Conservation (phyloP, 2,888 invertebrate species). For the Perizoma affinitatum region DNA sequence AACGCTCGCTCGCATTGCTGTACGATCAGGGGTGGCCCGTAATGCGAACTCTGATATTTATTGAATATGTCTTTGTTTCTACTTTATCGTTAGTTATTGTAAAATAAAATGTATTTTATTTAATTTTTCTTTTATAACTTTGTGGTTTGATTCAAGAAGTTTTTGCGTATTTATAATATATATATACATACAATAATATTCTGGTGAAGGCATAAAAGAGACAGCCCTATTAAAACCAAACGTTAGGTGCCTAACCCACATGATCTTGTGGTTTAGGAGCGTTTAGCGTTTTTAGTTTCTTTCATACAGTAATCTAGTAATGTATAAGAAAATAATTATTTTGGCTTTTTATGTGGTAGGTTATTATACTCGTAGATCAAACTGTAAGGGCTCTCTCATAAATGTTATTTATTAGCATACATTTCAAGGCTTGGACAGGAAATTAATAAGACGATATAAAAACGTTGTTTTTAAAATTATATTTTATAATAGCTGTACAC, state of each 20-base stretch:
- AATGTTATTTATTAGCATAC: too few species aligned
- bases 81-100: not conserved
- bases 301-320: too few species aligned
- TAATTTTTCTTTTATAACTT: not conserved
- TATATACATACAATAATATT: slow-evolving; percentile 8
- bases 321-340: too few species aligned
- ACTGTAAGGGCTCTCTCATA: too few species aligned
- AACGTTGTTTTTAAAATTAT: too few species aligned
- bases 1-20: slow-evolving; percentile 43
- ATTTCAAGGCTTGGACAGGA: too few species aligned
- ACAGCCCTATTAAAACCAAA: slow-evolving; percentile 35
- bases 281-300: slow-evolving; percentile 23
- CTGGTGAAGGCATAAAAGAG: slow-evolving; percentile 27
- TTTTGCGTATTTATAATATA: too few species aligned
- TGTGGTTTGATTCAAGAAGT: too few species aligned
- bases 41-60: slow-evolving; percentile 41
- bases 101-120: slow-evolving; percentile 6
- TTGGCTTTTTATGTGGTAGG: too few species aligned
- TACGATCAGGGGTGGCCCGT: slow-evolving; percentile 38
- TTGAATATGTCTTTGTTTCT: slow-evolving; percentile 23
- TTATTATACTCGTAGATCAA: too few species aligned
- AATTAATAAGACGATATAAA: too few species aligned
- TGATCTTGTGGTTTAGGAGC: slow-evolving; percentile 36
- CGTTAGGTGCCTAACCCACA: slow-evolving; percentile 34
- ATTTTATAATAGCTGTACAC: too few species aligned